These are phyloP conservation scores for Pollenia amentaria DNA, from an alignment of 2,888 invertebrate genomes.

Conservation along the genomic window DNA sequence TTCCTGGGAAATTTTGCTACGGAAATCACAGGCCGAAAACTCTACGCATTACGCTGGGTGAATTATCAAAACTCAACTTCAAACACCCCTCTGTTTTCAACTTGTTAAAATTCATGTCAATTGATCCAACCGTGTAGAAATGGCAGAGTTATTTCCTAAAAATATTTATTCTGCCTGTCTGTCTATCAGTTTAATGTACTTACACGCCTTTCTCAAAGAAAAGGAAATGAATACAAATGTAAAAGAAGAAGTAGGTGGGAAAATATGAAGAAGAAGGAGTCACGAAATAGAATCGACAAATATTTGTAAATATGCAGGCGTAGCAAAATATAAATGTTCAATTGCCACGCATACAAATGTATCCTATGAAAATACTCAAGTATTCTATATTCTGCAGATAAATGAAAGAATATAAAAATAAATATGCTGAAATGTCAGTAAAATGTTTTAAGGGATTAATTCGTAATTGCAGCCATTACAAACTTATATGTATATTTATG, in stretches of 20 bases:
- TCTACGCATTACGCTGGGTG: no score
- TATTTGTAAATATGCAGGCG: slow-evolving; percentile 23
- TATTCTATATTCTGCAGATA: not conserved
- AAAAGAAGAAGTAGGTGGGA: no score
- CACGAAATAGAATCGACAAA: not conserved
- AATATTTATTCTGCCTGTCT: no score
- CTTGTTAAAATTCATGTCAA: no score
- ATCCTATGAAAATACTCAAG: not conserved
- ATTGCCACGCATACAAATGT: not conserved
- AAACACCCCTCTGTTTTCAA: no score
- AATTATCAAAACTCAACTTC: no score
- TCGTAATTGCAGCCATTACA: slow-evolving; percentile 15
- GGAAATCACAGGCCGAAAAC: no score
- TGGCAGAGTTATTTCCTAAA: no score
- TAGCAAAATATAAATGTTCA: slow-evolving; percentile 18
- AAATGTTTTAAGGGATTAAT: slow-evolving; percentile 9
- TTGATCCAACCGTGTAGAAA: no score
- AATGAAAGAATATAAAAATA: not conserved
- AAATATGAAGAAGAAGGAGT: not conserved
- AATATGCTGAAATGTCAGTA: slow-evolving; percentile 27
- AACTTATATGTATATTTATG: not conserved
- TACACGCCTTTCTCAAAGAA: not conserved
- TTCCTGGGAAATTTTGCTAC: no score
- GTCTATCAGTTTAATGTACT: not conserved
- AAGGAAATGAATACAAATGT: not conserved